These are phyloP conservation scores for Ciconia boyciana DNA, from an alignment of 2,113 vertebrate species.

Conservation along the genomic window DNA sequence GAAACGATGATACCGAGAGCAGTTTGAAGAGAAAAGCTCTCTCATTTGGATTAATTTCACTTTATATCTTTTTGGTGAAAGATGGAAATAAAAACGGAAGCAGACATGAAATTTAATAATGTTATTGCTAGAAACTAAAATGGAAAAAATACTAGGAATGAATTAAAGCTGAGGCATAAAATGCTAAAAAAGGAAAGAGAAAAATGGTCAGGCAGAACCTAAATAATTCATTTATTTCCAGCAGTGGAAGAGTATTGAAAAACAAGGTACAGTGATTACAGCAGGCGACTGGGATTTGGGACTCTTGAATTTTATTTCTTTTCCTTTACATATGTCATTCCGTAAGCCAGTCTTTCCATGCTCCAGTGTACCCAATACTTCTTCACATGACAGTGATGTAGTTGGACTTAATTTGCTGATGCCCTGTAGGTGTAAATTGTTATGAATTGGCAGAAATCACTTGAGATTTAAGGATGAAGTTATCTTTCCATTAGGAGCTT, in stretches of 20 bases:
- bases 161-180: constrained; percentile 48
- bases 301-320: constrained; percentile 26
- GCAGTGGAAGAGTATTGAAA: constrained; percentile 35
- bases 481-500: constrained; percentile 47
- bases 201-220: constrained; percentile 37
- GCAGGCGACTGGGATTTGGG: neutral
- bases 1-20: constrained; percentile 17
- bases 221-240: constrained; percentile 57
- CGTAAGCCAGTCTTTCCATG: neutral
- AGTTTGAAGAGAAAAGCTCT: constrained; percentile 57
- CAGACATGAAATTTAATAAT: constrained; percentile 70
- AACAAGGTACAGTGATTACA: constrained; percentile 20
- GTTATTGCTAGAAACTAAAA: constrained; percentile 62
- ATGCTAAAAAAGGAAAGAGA: constrained; percentile 18
- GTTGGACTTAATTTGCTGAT: constrained; percentile 52
- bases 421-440: constrained; percentile 53
- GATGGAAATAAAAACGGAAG: constrained; percentile 71
- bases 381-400: neutral
- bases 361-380: neutral
- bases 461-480: constrained; percentile 47
- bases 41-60: constrained; percentile 64
- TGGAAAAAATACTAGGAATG: constrained; percentile 45
- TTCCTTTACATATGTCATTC: neutral
- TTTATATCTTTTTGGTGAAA: constrained; percentile 70
- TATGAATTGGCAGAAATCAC: constrained; percentile 57